phyloP scores from a whole-genome alignment of 2,888 invertebrate species.

The Steinernema carpocapsae region DNA sequence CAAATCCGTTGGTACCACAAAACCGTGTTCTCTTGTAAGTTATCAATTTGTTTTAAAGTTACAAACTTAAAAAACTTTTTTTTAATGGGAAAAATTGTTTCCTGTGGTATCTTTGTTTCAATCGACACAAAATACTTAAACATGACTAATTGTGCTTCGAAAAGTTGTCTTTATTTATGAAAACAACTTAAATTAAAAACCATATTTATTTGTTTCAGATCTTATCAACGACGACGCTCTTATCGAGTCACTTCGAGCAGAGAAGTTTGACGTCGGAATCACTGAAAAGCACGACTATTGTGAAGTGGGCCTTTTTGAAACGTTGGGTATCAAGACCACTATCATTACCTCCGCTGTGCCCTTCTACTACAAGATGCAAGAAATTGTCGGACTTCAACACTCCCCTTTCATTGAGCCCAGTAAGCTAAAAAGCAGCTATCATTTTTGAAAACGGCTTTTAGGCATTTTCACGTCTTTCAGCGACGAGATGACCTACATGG shows the following conservation, averaged over 20 bases:
- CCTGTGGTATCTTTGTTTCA: too few species aligned
- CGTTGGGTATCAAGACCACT: constrained; percentile 21
- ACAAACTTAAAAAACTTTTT: too few species aligned
- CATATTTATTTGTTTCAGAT: too few species aligned
- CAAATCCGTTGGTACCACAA: too few species aligned
- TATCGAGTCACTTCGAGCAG: constrained; percentile 43
- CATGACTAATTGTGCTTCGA: too few species aligned
- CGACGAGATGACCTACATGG: constrained; percentile 38
- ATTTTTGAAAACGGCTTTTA: constrained; percentile 10
- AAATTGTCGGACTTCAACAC: constrained; percentile 37
- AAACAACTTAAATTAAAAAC: not conserved
- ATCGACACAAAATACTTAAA: too few species aligned
- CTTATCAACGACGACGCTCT: constrained; percentile 45
- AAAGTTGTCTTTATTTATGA: not conserved
- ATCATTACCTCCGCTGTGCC: constrained; percentile 38
- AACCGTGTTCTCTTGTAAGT: too few species aligned
- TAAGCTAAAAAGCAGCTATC: not conserved
- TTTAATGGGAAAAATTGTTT: too few species aligned
- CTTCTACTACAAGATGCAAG: constrained; percentile 33
- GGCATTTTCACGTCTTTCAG: constrained; percentile 17
- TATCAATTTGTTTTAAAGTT: too few species aligned
- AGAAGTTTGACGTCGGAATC: constrained; percentile 53
- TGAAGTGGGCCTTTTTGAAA: constrained; percentile 44
- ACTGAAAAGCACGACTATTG: constrained; percentile 52
- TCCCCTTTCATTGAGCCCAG: constrained; percentile 19